These are phyloP conservation scores for Acleris literana DNA, from an alignment of 2,888 invertebrate species.

Conservation along the genomic window DNA sequence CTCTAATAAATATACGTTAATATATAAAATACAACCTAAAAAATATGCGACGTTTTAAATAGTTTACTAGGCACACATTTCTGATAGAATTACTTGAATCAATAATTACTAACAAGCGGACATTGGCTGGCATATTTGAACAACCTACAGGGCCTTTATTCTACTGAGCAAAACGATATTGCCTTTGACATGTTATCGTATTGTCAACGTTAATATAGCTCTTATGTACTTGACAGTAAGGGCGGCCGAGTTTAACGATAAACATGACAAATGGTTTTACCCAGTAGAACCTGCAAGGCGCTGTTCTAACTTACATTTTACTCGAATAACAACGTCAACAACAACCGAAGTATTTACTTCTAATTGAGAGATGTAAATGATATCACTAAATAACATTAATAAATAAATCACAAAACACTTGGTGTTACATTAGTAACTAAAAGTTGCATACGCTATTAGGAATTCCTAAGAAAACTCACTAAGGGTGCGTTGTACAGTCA, in stretches of 20 bases:
- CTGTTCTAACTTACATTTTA: constrained; percentile 7
- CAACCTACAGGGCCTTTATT: constrained; percentile 5
- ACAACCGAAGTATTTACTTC: constrained; percentile 13
- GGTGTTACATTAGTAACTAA: constrained; percentile 34
- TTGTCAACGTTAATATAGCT: too few relatives aligned
- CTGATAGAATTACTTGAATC: constrained; percentile 43
- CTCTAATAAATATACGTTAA: constrained; percentile 2
- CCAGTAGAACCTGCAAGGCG: too few relatives aligned
- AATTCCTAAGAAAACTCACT: not conserved
- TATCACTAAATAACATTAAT: constrained; percentile 20
- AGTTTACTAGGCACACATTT: constrained; percentile 70
- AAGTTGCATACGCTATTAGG: constrained; percentile 1
- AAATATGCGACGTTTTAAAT: constrained; percentile 41
- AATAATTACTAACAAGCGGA: constrained; percentile 42
- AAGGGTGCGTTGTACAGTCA: not conserved
- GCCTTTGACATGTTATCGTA: too few relatives aligned
- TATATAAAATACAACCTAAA: constrained; percentile 24
- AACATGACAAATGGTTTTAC: too few relatives aligned
- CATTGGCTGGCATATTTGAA: constrained; percentile 37
- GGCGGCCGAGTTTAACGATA: too few relatives aligned
- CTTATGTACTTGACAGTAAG: too few relatives aligned
- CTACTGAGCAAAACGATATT: too few relatives aligned
- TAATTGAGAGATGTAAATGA: constrained; percentile 9
- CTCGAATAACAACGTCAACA: constrained; percentile 16
- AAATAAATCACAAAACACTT: constrained; percentile 33